phyloP scores from a whole-genome alignment of 2,113 vertebrate species.

The Corythaixoides concolor region DNA sequence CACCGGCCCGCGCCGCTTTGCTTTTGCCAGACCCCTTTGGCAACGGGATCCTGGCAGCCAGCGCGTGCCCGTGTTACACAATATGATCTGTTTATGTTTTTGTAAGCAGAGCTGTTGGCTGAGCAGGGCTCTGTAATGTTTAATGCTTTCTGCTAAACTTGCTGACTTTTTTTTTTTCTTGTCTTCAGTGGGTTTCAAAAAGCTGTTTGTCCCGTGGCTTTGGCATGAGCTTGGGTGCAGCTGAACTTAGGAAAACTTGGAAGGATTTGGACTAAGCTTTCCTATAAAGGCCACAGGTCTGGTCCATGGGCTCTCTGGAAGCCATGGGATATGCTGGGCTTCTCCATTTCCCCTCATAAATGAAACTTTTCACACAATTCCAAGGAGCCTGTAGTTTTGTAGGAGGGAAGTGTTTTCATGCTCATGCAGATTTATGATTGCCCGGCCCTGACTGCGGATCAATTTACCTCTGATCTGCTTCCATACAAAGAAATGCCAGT shows the following conservation, averaged over 20 bases:
- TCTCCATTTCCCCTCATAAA: neutral
- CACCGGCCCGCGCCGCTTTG: fast-evolving
- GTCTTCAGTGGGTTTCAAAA: neutral
- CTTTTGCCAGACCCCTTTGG: neutral
- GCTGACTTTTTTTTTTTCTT: neutral
- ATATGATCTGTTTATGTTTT: neutral
- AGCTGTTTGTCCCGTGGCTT: neutral
- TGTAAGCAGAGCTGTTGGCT: neutral
- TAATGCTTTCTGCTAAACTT: neutral
- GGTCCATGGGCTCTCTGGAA: neutral
- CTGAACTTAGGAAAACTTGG: neutral
- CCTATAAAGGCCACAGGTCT: neutral
- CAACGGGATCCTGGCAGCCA: neutral
- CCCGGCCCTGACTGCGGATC: neutral
- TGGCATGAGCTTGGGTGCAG: neutral
- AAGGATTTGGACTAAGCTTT: neutral
- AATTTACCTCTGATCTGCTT: neutral
- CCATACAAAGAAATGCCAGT: neutral
- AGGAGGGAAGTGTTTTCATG: neutral
- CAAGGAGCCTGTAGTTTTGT: neutral
- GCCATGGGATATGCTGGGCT: neutral
- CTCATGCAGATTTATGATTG: neutral
- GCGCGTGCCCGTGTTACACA: fast-evolving
- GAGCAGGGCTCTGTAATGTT: neutral
- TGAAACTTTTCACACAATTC: neutral